These are phyloP conservation scores for Cheilosia urbana DNA, from an alignment of 2,888 invertebrate species.

Conservation along the genomic window DNA sequence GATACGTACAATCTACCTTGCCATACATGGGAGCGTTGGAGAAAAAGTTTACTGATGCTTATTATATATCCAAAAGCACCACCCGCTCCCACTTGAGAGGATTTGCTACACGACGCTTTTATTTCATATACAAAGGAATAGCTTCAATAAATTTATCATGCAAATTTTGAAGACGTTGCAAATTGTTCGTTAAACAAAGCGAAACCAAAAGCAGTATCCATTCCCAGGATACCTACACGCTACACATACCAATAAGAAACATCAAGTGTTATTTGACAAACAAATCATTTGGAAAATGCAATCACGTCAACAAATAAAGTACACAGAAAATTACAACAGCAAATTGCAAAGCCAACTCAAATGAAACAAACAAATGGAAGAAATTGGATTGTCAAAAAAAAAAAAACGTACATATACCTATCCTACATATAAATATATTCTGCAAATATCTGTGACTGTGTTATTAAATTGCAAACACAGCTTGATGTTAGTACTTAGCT, in stretches of 20 bases:
- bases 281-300: conserved; percentile 9
- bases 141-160: not conserved
- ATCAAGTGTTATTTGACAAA: not conserved
- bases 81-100: not conserved
- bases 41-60: not conserved
- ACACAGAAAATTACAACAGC: not conserved
- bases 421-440: too few species aligned
- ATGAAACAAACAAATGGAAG: not conserved
- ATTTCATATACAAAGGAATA: not conserved
- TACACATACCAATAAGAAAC: not conserved
- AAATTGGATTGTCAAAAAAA: not conserved
- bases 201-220: not conserved
- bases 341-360: not conserved
- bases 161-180: not conserved
- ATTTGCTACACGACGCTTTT: not conserved
- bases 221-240: not conserved
- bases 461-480: too few species aligned
- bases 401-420: too few species aligned
- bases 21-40: not conserved
- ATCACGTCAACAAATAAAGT: conserved; percentile 6
- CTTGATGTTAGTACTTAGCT: too few species aligned
- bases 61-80: not conserved
- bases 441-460: not conserved
- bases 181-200: not conserved
- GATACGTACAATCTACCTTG: not conserved